phyloP scores from a whole-genome alignment of 1,140 invertebrate genomes.

The Pteromalus puparum region DNA sequence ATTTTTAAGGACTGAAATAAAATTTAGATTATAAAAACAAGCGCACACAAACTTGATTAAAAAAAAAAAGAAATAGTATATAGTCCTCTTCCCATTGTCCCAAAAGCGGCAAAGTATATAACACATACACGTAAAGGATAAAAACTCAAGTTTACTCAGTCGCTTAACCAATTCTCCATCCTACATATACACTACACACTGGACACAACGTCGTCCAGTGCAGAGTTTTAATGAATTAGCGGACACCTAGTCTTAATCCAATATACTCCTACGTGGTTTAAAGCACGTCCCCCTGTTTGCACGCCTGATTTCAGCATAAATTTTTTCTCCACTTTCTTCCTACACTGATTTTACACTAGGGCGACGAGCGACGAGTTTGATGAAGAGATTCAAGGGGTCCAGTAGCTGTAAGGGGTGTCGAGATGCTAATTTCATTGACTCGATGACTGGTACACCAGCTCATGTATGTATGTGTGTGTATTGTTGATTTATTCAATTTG shows the following conservation, averaged over 20 bases:
- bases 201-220: too few relatives aligned
- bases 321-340: background rate
- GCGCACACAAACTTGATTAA: background rate
- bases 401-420: background rate
- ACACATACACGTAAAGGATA: background rate
- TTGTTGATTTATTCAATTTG: background rate
- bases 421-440: slow-evolving; percentile 10
- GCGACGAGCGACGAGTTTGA: slow-evolving; percentile 15
- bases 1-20: too few relatives aligned
- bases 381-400: background rate
- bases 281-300: slow-evolving; percentile 40
- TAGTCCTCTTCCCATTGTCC: too few relatives aligned
- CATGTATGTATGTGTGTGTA: background rate
- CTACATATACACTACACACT: too few relatives aligned
- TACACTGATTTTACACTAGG: background rate
- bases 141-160: slow-evolving; percentile 9
- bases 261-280: slow-evolving; percentile 62
- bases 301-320: background rate
- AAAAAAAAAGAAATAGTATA: too few relatives aligned
- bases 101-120: too few relatives aligned
- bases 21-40: too few relatives aligned
- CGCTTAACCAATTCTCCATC: slow-evolving; percentile 22
- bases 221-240: slow-evolving; percentile 70
- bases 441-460: background rate
- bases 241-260: slow-evolving; percentile 63